Base-by-base conservation (phyloP, 2,888 invertebrate genomes). In the Drosophila maculinotata region DNA sequence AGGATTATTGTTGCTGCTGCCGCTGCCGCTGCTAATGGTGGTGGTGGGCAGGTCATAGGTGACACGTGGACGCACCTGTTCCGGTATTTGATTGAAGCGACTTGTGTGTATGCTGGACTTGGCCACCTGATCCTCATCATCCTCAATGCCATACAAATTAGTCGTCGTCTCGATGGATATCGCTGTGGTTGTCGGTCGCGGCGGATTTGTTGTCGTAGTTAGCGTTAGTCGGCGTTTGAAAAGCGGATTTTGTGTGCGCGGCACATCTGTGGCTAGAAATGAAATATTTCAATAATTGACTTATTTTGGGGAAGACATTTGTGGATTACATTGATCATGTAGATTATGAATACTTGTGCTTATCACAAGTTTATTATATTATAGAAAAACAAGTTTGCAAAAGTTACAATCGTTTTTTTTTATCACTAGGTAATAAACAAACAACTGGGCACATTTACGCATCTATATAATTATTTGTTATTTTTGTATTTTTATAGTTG, bases 221-320 rank as follows among this genome's bases (percentile, higher is more conserved):
- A 87, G 79, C 53, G 89, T 88, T 30, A 83, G 89, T 64, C 91
- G 89, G 1, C 92, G 91, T 51, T 92, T 92, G 67, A 92, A 93
- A 1, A 92, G 90, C 1, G 90, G 90, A 70, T 90, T 91, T 57
- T 87, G 89, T 10, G 90, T 90, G 54, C 81, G 92, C 79, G 65
- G 92, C 83, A 76, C 89, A 89, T 92, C 89, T 87, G 92, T 82
- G 87, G 64, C 89, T 90, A 41, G 2, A 33, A 10, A 14, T 14
- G n/a, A 7, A n/a, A 0, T 12, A 20, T 30, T 30, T n/a, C 3
- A n/a, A 30, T 30, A 10, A n/a, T 12, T 30, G n/a, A n/a, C n/a
- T n/a, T n/a, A n/a, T n/a, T n/a, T n/a, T n/a, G n/a, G n/a, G n/a
- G n/a, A n/a, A n/a, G n/a, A n/a, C n/a, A n/a, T n/a, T n/a, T n/a